Evolutionary conservation across 2,797 vertebrate genomes (phyloP), one percentile per base, ranked within the genome.

Genomic region (Peromyscus aztecus): DNA sequence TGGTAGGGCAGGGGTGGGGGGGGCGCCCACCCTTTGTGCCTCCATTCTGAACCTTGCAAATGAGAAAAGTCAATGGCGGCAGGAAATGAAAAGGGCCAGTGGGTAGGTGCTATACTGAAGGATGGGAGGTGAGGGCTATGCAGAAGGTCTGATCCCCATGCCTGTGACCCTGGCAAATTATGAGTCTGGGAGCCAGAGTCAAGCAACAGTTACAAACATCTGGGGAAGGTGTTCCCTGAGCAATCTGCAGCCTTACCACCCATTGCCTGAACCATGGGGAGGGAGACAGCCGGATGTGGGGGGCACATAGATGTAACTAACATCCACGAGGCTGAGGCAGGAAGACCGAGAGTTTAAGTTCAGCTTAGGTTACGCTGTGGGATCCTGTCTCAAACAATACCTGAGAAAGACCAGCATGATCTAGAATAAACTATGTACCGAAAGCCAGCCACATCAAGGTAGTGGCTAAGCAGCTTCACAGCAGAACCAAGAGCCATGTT

Each of bases 201-300:
- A 16, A 63, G 49, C 0, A n/a, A 78, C 40, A 23, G 27, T n/a
- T 49, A 81, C 6, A 46, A 43, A 10, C 17, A 27, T 6, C 59
- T 0, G 6, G n/a, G 19, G 29, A 88, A 57, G 59, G n/a, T 21
- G 59, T 75, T 23, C 29, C 81, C 52, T 27, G 40, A 52, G 76
- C 76, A 46, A 24, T 34, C n/a, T 7, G 37, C 61, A 65, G 52
- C 67, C 52, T 71, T 71, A 21, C 40, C 19, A 55, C 7, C n/a
- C 43, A 27, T 17, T 31, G 37, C 24, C 73, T 81, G 5, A 92
- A 40, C 17, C 12, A 65, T 1, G 6, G 52, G 46, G 10, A 89
- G 46, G 11, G 67, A 73, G 40, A 49, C 34, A n/a, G 16, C 2
- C 12, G 19, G 67, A 4, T 21, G 9, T 3, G 16, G 37, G 4